Evolutionary conservation across 2,888 invertebrate species (phyloP).

Genomic region (Helleia helle): DNA sequence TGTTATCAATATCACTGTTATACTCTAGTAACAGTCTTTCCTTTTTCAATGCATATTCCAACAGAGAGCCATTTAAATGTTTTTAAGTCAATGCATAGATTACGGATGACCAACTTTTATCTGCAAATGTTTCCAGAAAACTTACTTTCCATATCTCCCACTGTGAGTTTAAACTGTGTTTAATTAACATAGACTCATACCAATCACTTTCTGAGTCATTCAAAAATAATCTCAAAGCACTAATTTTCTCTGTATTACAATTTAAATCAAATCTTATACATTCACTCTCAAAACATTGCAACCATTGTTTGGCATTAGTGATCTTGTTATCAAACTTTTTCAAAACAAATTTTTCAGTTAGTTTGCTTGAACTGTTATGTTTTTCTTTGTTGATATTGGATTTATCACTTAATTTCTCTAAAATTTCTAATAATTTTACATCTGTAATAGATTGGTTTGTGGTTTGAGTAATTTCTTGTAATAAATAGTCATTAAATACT

Average conservation of each 20-base stretch:
- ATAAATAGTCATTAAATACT: constrained; percentile 10
- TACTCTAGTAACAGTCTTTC: constrained; percentile 11
- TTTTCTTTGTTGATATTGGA: constrained; percentile 4
- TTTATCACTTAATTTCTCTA: constrained; percentile 9
- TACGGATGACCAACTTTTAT: constrained; percentile 10
- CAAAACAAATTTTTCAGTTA: constrained; percentile 8
- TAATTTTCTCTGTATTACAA: too few species aligned
- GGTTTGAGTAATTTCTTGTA: constrained; percentile 7
- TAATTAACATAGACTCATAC: too few species aligned
- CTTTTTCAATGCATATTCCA: constrained; percentile 12
- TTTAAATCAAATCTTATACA: constrained; percentile 11
- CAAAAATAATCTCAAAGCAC: too few species aligned
- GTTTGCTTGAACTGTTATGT: constrained; percentile 4
- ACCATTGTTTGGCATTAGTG: constrained; percentile 8
- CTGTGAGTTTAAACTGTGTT: too few species aligned
- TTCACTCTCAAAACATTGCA: constrained; percentile 10
- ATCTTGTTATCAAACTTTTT: constrained; percentile 8
- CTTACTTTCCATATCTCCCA: constrained; percentile 10
- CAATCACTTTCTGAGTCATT: too few species aligned
- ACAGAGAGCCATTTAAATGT: constrained; percentile 7
- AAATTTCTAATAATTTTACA: constrained; percentile 9
- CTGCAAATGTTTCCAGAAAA: constrained; percentile 10
- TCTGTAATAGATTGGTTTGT: constrained; percentile 6
- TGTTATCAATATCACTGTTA: constrained; percentile 10
- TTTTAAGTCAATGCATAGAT: constrained; percentile 8